phyloP scores from a whole-genome alignment of 2,113 vertebrate species.

The Heterocephalus glaber region DNA sequence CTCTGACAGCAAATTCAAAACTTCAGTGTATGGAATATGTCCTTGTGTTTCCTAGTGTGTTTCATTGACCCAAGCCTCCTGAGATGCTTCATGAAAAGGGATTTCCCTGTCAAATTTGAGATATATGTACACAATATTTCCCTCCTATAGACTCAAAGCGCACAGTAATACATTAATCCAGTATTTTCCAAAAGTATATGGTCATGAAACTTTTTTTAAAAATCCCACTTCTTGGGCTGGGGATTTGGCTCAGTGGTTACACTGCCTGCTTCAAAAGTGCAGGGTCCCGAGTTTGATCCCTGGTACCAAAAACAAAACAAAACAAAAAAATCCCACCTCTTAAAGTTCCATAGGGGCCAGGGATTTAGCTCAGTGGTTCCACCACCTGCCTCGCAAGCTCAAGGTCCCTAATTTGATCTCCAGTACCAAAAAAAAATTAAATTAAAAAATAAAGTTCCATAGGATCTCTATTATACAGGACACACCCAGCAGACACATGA shows the following conservation, averaged over 20 bases:
- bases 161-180: background rate
- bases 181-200: conserved; percentile 34
- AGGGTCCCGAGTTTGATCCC: no score
- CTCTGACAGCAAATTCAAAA: conserved; percentile 3
- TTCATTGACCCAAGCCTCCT: background rate
- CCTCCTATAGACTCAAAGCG: background rate
- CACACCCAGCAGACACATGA: background rate
- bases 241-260: no score
- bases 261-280: no score
- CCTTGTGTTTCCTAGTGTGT: background rate
- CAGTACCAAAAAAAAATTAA: no score
- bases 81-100: background rate
- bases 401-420: no score
- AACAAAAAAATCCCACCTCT: background rate
- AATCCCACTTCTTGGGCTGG: background rate
- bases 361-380: no score
- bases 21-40: background rate
- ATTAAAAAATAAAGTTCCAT: background rate
- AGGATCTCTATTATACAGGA: background rate
- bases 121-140: background rate
- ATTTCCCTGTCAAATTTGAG: conserved; percentile 29
- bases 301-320: no score
- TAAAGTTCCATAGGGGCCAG: no score
- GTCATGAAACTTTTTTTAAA: background rate
- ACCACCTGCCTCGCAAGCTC: no score